Base-by-base conservation (phyloP, 1,140 invertebrate genomes). In the Sesamia nonagrioides region DNA sequence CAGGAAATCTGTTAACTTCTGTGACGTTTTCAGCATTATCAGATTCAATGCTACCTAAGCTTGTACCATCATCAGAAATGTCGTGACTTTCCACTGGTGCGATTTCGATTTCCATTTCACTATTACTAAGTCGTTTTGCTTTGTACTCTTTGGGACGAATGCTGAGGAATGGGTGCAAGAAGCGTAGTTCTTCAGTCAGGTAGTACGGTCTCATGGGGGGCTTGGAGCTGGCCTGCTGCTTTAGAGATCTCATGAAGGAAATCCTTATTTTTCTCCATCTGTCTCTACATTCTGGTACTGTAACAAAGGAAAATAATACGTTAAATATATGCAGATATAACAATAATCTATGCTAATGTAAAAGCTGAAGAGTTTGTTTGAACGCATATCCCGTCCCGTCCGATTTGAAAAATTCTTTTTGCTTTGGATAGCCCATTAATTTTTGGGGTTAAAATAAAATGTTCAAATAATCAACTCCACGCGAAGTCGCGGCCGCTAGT, bases 211-310 rank as follows among this genome's bases (percentile, higher is more conserved):
- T 76, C 40, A 63, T 78, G 8, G 77, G 77, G 0, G 80, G 77
- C 8, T 79, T 79, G 21, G 66, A 60, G 37, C 72, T 79, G 11
- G 77, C 60, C 11, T 63, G 48, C n/a, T 79, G 77, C 71, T 81
- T 84, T 1, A 81, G 17, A 13, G 77, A 81, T 40, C 82, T 77
- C 73, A 77, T 81, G 52, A 74, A 84, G 1, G 79, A 77, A 40
- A 81, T 81, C 4, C 82, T 33, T 71, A 84, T 81, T 33, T 81
- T 81, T 0, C 82, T 56, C 82, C 82, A 84, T 77, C 79, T 81
- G 40, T 84, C 82, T 21, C 78, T 76, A 50, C 82, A 84, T 11
- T 79, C 79, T 15, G 68, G 71, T 27, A 77, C 78, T 83, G 79
- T 42, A 83, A 83, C 40, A 48, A 76, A 78, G 50, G 72, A 54